Base-by-base conservation (phyloP, 2,797 vertebrate species). In the Strix occidentalis region DNA sequence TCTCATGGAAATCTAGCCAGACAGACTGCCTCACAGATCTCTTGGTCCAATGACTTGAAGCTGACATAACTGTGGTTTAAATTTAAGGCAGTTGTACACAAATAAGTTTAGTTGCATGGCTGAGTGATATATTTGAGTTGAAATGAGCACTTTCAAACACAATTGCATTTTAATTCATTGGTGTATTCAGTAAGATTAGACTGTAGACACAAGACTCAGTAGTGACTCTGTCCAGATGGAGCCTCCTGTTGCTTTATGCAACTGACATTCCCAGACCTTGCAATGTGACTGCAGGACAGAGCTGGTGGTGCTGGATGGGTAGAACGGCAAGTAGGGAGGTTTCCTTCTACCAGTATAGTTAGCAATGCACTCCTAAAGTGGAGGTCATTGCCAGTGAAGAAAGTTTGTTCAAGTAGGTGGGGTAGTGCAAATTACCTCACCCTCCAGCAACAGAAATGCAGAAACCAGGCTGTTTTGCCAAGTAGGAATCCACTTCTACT, bases 21-120 rank as follows among this genome's bases (percentile, higher is more conserved):
- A 68, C 75, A 28, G 56, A 57, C 71, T 87, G 68, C 31, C 11
- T 61, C 13, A 15, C 71, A 80, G 79, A 79, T 89, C 84, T 90
- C 87, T 93, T 91, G 75, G n/a, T 26, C 48, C 46, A 64, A 46
- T 87, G 91, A 95, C 87, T 96, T 91, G 92, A 96, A 86, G 78
- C 76, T 90, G 65, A 87, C 60, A 53, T 95, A 84, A 90, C 63
- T 45, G 35, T 86, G 65, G n/a, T 80, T 94, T 87, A 83, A 41
- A 83, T 64, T 61, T 77, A 74, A 90, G 28, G 50, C 17, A 41
- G n/a, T 35, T 93, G 71, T 66, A 77, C 33, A 54, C 3, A 77
- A 80, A 79, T 53, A 0, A 87, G 24, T 29, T 84, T 54, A 65
- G 17, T 45, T 92, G 46, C 13, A 12, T 56, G 39, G 37, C 68